Conservation (phyloP, 2,113 vertebrate genomes). For the Rutilus rutilus region DNA sequence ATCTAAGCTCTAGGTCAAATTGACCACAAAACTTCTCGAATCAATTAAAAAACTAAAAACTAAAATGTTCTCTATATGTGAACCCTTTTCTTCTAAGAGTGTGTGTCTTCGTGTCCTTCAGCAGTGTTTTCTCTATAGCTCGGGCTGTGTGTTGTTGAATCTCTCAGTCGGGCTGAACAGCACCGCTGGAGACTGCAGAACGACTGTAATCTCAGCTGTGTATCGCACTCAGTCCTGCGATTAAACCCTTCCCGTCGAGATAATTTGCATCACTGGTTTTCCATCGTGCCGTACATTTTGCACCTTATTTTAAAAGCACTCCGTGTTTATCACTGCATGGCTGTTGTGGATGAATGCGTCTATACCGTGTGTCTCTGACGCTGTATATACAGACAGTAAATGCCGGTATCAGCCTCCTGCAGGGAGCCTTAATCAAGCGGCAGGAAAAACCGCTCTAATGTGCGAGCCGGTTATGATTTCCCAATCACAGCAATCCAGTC, state of each 20-base stretch:
- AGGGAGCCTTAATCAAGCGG: neutral
- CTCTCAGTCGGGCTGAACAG: neutral
- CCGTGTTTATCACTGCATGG: neutral
- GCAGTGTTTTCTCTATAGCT: too few species aligned
- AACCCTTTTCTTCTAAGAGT: too few species aligned
- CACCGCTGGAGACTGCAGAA: slow-evolving; percentile 3
- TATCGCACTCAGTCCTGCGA: neutral
- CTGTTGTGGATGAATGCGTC: neutral
- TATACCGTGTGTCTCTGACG: neutral
- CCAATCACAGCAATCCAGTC: neutral
- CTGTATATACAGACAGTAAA: neutral
- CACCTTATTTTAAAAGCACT: neutral
- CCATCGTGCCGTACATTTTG: neutral
- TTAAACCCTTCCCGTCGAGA: neutral
- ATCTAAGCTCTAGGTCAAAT: too few species aligned
- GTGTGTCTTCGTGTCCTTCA: too few species aligned
- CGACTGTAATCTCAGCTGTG: neutral
- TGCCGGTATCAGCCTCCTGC: neutral
- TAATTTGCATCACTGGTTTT: neutral
- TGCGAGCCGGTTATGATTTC: neutral
- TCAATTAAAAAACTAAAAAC: too few species aligned
- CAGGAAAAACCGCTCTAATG: neutral
- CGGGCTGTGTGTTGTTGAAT: too few species aligned
- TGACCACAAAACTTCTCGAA: too few species aligned
- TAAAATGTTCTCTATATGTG: too few species aligned